Conservation (phyloP, 2,888 invertebrate species). For the Furcula furcula region DNA sequence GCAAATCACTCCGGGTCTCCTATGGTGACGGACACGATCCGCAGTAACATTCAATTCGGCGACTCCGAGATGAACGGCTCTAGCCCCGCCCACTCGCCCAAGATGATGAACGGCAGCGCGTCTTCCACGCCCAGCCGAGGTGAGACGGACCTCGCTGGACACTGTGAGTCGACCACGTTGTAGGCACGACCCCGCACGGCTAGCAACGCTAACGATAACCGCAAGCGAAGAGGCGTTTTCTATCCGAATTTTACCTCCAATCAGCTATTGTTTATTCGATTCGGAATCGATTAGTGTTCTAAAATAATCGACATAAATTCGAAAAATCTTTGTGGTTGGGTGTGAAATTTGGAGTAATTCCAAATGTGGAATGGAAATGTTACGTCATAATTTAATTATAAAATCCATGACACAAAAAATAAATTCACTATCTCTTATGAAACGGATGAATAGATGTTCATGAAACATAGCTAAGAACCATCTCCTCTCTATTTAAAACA, state of each 20-base stretch:
- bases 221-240: conserved; percentile 6
- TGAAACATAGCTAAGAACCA: no score
- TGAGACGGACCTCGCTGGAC: conserved; percentile 69
- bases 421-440: no score
- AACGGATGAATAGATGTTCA: no score
- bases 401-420: no score
- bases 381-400: no score
- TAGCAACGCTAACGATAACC: conserved; percentile 32
- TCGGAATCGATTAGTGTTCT: no score
- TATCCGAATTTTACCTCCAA: not conserved
- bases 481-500: no score
- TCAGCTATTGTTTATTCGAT: not conserved
- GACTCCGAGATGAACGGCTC: conserved; percentile 63
- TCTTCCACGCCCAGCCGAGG: conserved; percentile 75
- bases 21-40: conserved; percentile 82
- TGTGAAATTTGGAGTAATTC: not conserved
- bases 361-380: conserved; percentile 15
- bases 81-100: conserved; percentile 60
- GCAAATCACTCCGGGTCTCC: conserved; percentile 72
- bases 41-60: conserved; percentile 83
- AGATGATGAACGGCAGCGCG: conserved; percentile 63
- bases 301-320: not conserved
- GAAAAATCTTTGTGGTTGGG: not conserved
- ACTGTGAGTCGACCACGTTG: conserved; percentile 72
- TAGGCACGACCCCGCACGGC: conserved; percentile 66